Conservation (phyloP, 2,113 vertebrate genomes). For the Pseudorhombus dupliciocellatus region DNA sequence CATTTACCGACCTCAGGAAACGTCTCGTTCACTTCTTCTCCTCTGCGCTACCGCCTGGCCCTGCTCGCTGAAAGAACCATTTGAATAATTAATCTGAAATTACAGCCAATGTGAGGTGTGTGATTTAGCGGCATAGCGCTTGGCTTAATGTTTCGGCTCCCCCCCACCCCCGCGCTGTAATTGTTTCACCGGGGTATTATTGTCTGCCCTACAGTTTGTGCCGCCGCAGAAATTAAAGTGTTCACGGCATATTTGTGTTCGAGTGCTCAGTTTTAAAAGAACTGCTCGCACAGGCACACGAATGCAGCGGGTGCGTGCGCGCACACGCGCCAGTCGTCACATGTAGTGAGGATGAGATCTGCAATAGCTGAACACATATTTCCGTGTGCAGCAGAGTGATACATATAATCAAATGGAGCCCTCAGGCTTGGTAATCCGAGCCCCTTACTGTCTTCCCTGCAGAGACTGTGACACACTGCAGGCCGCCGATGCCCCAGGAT, state of each 20-base stretch:
- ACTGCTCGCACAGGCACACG: not conserved
- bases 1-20: conserved; percentile 27
- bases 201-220: conserved; percentile 27
- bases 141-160: conserved; percentile 56
- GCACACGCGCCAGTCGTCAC: not conserved
- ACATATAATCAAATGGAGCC: conserved; percentile 49
- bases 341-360: conserved; percentile 19
- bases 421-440: conserved; percentile 52
- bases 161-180: conserved; percentile 43
- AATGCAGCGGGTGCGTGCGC: not conserved
- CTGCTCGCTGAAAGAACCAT: conserved; percentile 18
- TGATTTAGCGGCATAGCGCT: conserved; percentile 47
- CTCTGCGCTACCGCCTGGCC: conserved; percentile 2
- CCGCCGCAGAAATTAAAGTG: conserved; percentile 35
- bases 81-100: conserved; percentile 65
- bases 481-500: conserved; percentile 9
- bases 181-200: conserved; percentile 57
- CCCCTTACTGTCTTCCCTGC: conserved; percentile 46
- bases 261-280: conserved; percentile 21
- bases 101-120: conserved; percentile 44
- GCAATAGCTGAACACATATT: conserved; percentile 30
- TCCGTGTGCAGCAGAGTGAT: conserved; percentile 21
- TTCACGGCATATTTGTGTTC: conserved; percentile 4
- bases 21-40: conserved; percentile 25
- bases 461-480: conserved; percentile 40